Evolutionary conservation across 2,888 invertebrate species (phyloP).

Genomic region (Dastarcus helophoroides): DNA sequence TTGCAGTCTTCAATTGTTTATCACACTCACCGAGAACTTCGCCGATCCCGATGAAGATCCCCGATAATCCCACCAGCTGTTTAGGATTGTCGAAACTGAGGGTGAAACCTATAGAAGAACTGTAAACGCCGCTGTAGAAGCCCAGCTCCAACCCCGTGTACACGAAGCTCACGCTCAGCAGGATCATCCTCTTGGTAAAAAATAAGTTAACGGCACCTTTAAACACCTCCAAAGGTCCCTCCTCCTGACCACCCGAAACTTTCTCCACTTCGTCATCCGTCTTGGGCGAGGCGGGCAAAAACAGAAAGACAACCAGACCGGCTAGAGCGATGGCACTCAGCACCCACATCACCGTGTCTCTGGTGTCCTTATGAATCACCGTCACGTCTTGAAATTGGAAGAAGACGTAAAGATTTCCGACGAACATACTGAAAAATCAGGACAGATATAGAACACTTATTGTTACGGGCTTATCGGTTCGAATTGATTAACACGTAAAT

Average conservation of each 20-base stretch:
- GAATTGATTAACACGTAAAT: too few species aligned
- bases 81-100: constrained; percentile 64
- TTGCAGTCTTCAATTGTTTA: too few species aligned
- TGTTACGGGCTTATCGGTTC: too few species aligned
- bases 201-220: constrained; percentile 66
- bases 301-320: constrained; percentile 56
- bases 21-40: constrained; percentile 73
- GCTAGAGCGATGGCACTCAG: constrained; percentile 59
- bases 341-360: constrained; percentile 71
- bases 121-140: constrained; percentile 95
- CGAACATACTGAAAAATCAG: constrained; percentile 64
- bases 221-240: constrained; percentile 57
- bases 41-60: constrained; percentile 88
- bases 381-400: constrained; percentile 76
- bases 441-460: too few species aligned
- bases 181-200: constrained; percentile 70
- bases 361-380: constrained; percentile 57
- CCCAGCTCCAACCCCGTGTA: constrained; percentile 89
- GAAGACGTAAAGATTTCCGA: constrained; percentile 92
- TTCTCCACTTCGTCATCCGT: constrained; percentile 32
- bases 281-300: constrained; percentile 48
- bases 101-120: constrained; percentile 84
- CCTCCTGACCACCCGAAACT: constrained; percentile 26
- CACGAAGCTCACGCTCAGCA: constrained; percentile 75
- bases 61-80: constrained; percentile 81